A percentile compares a stretch with the other conserved stretches of the same genome.
These are phyloP conservation scores for Bubalus kerabau DNA, from an alignment of 2,113 vertebrate genomes.

Conservation along the genomic window DNA sequence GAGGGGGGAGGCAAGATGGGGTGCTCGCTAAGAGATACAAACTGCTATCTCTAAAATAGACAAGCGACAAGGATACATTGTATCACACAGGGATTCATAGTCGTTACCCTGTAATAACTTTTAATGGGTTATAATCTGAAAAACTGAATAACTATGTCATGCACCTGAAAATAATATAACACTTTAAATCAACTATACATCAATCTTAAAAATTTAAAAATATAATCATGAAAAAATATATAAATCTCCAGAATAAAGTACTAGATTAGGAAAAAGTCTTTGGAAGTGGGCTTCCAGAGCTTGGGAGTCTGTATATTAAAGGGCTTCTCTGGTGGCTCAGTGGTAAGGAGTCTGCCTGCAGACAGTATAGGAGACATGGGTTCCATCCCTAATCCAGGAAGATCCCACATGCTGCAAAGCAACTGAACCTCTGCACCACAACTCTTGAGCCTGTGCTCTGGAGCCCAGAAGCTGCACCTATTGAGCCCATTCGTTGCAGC, in stretches of 20 bases:
- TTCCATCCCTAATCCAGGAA: neutral
- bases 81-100: neutral
- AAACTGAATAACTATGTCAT: neutral
- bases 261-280: neutral
- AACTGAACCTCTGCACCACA: neutral
- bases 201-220: neutral
- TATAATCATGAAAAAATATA: neutral
- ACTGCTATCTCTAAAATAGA: neutral
- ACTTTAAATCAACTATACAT: neutral
- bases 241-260: neutral
- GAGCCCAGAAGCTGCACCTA: neutral
- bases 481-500: neutral
- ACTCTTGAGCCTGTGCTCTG: neutral
- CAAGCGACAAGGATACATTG: neutral
- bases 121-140: neutral
- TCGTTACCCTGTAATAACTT: neutral
- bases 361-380: neutral
- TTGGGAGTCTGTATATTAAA: neutral
- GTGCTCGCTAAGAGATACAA: neutral
- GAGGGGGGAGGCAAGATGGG: neutral
- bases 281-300: neutral
- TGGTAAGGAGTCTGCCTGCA: neutral
- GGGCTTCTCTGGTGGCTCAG: neutral
- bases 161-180: neutral
- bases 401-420: neutral